Conservation (phyloP, 2,113 vertebrate genomes). For the Callionymus lyra region DNA sequence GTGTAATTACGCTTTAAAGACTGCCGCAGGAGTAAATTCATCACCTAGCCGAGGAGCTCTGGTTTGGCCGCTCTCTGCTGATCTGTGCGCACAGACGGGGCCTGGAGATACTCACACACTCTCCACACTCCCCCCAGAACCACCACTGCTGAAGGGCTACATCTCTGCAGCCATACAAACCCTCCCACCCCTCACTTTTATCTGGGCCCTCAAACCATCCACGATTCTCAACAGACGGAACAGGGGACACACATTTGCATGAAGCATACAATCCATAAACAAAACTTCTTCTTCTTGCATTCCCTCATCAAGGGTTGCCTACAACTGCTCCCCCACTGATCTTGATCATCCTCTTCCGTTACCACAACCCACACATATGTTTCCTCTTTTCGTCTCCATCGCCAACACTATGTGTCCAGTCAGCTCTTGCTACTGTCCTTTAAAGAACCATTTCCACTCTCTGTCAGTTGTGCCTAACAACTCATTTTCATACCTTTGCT, state of each 20-base stretch:
- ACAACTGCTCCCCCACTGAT: too few relatives aligned
- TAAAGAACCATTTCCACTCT: too few relatives aligned
- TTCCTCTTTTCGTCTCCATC: too few relatives aligned
- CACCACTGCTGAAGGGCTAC: conserved; percentile 50
- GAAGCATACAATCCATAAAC: conserved; percentile 9
- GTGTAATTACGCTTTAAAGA: conserved; percentile 64
- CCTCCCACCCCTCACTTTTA: conserved; percentile 13
- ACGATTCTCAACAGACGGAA: conserved; percentile 20
- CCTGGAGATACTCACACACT: conserved; percentile 48
- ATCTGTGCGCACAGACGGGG: conserved; percentile 42
- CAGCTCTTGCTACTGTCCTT: too few relatives aligned
- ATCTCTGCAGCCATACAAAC: conserved; percentile 24
- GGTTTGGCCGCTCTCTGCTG: conserved; percentile 25
- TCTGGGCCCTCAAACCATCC: conserved; percentile 27
- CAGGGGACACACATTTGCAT: background rate
- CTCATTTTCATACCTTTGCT: too few relatives aligned
- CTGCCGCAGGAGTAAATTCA: conserved; percentile 66
- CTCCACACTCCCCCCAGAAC: conserved; percentile 49
- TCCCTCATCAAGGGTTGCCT: too few relatives aligned
- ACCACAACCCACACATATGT: too few relatives aligned
- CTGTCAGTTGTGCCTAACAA: too few relatives aligned
- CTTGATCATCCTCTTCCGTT: too few relatives aligned
- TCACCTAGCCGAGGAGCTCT: conserved; percentile 53
- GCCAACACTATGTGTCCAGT: too few relatives aligned
- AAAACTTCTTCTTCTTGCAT: too few relatives aligned